A percentile compares a stretch with the other conserved stretches of the same genome.
Conservation (phyloP, 2,797 vertebrate genomes). For the Capromys pilorides region DNA sequence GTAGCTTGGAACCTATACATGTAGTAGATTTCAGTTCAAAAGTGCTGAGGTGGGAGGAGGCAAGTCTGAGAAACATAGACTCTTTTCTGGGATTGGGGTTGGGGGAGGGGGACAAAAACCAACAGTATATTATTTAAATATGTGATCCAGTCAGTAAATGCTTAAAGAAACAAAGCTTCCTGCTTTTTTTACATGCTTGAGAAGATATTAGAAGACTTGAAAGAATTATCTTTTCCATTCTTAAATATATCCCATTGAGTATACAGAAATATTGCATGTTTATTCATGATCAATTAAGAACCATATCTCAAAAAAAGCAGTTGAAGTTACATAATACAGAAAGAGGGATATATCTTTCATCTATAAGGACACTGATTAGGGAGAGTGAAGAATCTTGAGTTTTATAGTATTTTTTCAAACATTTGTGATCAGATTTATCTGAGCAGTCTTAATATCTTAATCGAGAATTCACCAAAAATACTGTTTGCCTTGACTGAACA, state of each 20-base stretch:
- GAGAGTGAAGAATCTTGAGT: background rate
- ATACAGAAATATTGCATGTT: background rate
- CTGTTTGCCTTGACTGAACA: background rate
- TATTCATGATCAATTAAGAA: slow-evolving; percentile 4
- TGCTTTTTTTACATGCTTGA: slow-evolving; percentile 49
- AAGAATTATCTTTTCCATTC: background rate
- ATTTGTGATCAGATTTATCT: slow-evolving; percentile 2
- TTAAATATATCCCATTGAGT: slow-evolving; percentile 42
- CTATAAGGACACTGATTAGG: background rate
- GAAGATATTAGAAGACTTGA: slow-evolving; percentile 19
- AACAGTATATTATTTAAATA: slow-evolving; percentile 32
- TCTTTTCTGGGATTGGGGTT: background rate
- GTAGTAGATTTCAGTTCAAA: slow-evolving; percentile 37
- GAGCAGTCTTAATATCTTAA: background rate
- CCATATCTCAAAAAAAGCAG: background rate
- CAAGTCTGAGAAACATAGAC: background rate
- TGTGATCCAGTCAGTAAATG: slow-evolving; percentile 34
- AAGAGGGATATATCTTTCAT: background rate
- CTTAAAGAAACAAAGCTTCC: background rate
- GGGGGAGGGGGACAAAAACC: background rate
- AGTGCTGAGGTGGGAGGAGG: background rate
- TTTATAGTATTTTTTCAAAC: slow-evolving; percentile 1
- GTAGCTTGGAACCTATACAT: slow-evolving; percentile 23
- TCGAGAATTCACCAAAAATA: background rate
- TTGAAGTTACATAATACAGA: background rate